These are phyloP conservation scores for Pilophorus perplexus DNA, from an alignment of 2,888 invertebrate species.

Conservation along the genomic window DNA sequence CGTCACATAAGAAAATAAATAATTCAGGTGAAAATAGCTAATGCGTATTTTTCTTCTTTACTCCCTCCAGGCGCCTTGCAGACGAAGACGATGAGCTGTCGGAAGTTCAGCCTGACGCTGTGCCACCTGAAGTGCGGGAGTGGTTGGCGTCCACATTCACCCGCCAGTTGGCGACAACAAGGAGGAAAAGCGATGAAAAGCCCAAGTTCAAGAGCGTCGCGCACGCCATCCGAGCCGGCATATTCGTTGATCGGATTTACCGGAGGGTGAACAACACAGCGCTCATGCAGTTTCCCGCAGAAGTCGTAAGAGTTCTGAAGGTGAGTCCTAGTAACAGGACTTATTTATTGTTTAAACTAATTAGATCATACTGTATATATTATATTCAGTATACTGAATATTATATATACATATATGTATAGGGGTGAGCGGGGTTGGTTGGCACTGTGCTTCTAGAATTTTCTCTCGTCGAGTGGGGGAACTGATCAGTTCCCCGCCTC, in stretches of 20 bases:
- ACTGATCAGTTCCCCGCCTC: too few relatives aligned
- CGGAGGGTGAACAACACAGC: slow-evolving; percentile 73
- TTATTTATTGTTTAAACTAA: too few relatives aligned
- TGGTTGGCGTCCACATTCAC: slow-evolving; percentile 97
- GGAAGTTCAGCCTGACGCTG: slow-evolving; percentile 93
- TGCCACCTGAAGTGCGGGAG: slow-evolving; percentile 92
- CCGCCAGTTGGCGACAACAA: slow-evolving; percentile 76
- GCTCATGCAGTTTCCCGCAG: slow-evolving; percentile 83
- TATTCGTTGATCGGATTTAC: slow-evolving; percentile 93
- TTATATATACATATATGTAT: background rate
- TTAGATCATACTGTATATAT: too few relatives aligned
- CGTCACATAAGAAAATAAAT: too few relatives aligned
- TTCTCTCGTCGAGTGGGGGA: too few relatives aligned
- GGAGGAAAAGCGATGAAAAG: slow-evolving; percentile 73
- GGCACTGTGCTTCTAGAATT: too few relatives aligned
- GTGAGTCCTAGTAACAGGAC: slow-evolving; percentile 61
- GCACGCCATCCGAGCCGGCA: slow-evolving; percentile 92
- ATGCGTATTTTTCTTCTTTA: too few relatives aligned
- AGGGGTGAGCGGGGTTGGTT: too few relatives aligned
- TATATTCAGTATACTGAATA: background rate
- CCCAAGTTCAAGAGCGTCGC: slow-evolving; percentile 93
- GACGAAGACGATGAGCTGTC: slow-evolving; percentile 94
- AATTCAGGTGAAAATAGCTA: too few relatives aligned
- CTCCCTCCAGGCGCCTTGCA: slow-evolving; percentile 65
- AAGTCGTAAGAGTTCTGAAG: slow-evolving; percentile 82